Evolutionary conservation across 2,888 invertebrate species (phyloP), one percentile per base, ranked within the genome.

Genomic region (Ectemnius continuus): DNA sequence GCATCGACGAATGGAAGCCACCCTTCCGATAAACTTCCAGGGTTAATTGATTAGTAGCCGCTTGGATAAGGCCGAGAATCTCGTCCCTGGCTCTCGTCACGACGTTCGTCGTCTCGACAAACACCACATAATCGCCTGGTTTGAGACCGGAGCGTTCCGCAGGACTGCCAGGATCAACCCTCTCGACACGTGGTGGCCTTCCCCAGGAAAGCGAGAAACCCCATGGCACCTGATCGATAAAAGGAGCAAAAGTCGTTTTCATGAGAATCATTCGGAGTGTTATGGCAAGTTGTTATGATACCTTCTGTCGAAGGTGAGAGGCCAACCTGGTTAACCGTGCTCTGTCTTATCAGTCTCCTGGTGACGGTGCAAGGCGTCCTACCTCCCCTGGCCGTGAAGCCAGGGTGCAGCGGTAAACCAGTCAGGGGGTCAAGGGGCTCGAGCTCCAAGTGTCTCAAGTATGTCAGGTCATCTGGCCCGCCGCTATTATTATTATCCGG

Each of bases 181-280:
- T 92, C 88, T 97, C 97, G 58, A 97, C 95, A 23, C 96, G 93
- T 3, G 97, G 97, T 0, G 97, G 97, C 86, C 96, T 94, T 5
- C 97, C 97, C 97, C 97, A 97, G 0, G 97, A 96, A 66, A 97
- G 95, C 4, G 96, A 96, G 91, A 97, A 97, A 16, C 97, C 97
- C 91, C 91, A 91, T 80, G 91, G 86, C 28, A 90, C 76, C 89
- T 91, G 81, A 13, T 4, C 8, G 36, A 16, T 2, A 52, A 47
- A 47, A 23, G 23, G 3, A 23, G 3, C 23, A 23, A 23, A 23
- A 23, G 1, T 36, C 0, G 5, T 36, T 36, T 36, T 36, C 23
- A 23, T 23, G 23, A 23, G 23, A 36, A 36, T 36, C 36, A 11
- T 6, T 8, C 8, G 36, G 1, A 36, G 6, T 36, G 0, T 23